Conservation (phyloP, 1,140 invertebrate species). For the Agrypnia vestita region DNA sequence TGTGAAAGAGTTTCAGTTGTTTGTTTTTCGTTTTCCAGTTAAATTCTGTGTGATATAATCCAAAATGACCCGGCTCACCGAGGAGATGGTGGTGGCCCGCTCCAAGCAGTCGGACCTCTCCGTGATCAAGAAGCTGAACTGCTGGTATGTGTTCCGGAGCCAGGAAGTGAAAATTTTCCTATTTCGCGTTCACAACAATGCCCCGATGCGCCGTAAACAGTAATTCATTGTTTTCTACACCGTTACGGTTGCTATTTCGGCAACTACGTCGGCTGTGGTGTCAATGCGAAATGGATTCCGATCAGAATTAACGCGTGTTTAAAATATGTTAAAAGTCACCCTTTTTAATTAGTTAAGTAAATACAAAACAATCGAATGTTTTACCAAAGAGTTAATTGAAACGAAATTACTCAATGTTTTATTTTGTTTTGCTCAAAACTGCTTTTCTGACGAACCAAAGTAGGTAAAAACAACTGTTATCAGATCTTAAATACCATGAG, state of each 20-base stretch:
- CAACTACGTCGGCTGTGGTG: no score
- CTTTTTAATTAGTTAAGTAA: no score
- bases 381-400: no score
- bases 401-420: no score
- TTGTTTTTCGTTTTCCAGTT: conserved; percentile 39
- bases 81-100: conserved; percentile 92
- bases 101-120: conserved; percentile 89
- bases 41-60: conserved; percentile 43
- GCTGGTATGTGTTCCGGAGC: conserved; percentile 81
- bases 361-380: no score
- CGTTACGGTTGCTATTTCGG: conserved; percentile 4
- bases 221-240: conserved; percentile 16
- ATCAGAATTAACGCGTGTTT: no score
- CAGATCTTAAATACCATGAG: no score
- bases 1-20: conserved; percentile 40
- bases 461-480: no score
- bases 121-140: conserved; percentile 90
- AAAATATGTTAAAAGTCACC: no score
- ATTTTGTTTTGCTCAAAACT: no score
- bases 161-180: neutral
- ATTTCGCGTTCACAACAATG: conserved; percentile 21
- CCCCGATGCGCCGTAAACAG: neutral
- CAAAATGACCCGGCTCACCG: conserved; percentile 85
- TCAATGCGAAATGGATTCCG: no score
- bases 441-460: no score